Evolutionary conservation across 2,888 invertebrate species (phyloP), one percentile per base, ranked within the genome.

Genomic region (Plagiodera versicolora): DNA sequence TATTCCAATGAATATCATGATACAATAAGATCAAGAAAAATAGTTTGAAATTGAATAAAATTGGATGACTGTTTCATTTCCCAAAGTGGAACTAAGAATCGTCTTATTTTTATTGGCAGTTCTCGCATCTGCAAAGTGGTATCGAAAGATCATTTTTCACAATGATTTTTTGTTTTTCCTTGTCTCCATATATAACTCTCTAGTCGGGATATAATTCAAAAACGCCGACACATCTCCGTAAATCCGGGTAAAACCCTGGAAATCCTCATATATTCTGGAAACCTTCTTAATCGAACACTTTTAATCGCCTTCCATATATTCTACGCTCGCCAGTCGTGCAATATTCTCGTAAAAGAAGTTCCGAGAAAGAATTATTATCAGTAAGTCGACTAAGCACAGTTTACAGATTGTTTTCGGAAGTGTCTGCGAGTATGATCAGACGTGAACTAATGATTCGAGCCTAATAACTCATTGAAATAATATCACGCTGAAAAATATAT

Each of bases 231-330:
- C n/a, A 39, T 14, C 39, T n/a, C 39, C 39, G 39, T 39, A 11
- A 39, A 39, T 39, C 39, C 39, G 39, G 39, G 14, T 6, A 6
- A 39, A 39, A 39, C 14, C 39, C 39, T 39, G n/a, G 39, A 39
- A n/a, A 32, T 32, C 9, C 10, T 32, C 9, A 11, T 24, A 32
- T 10, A 39, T 39, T 3, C 39, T 14, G 14, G 39, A 39, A 39
- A 14, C 39, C 39, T 39, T 39, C 11, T 39, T 39, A 39, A 39
- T 39, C 39, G 39, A 39, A 39, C 46, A 11, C 57, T 58, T 61
- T 58, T 61, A 61, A 61, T 61, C 61, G 57, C 53, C 35, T 48
- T 32, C 54, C 57, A 54, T 56, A 61, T 61, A 61, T 61, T 44
- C 16, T 19, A 11, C 14, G 39, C 39, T 39, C 14, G 39, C 50